Evolutionary conservation across 1,140 invertebrate genomes (phyloP), one percentile per base, ranked within the genome.

Genomic region (Apis florea): DNA sequence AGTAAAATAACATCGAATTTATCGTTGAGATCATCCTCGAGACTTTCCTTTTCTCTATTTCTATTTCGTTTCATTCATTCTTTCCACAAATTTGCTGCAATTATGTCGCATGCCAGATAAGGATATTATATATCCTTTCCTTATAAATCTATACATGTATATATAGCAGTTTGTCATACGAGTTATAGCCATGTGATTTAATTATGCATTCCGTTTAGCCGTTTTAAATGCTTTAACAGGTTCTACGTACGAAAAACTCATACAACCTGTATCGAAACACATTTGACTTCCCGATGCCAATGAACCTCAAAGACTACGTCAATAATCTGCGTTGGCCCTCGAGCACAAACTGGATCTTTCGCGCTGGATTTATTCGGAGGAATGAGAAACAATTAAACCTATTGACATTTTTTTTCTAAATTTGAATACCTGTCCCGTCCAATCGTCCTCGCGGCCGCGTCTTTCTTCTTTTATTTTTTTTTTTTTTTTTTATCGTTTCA

Each of bases 361-460:
- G 8, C 11, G 61, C 21, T 21, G 24, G 21, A 76, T 56, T 54
- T n/a, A 49, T 58, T 58, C 17, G n/a, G 26, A 40, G 24, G 19
- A 75, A 64, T 49, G 24, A 4, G 53, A 63, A 53, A 79, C 78
- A 85, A 85, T 85, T 85, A 84, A 40, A 72, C 47, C n/a, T n/a
- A 84, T 70, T 72, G 51, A 47, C 64, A 86, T n/a, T 31, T n/a
- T n/a, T 31, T n/a, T 54, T 11, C 5, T 40, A 47, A 59, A 86
- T 86, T 85, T 86, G 73, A 86, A 86, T 86, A 86, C 83, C 5
- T n/a, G 78, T 82, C 67, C 49, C 15, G 51, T 78, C 31, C 56
- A 76, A 63, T 72, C n/a, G n/a, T 67, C 49, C 31, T 24, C 17
- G 53, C 8, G n/a, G 56, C 11, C 21, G 13, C 5, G 31, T 54